Evolutionary conservation across 2,888 invertebrate genomes (phyloP).

Genomic region (Endotricha flammealis): DNA sequence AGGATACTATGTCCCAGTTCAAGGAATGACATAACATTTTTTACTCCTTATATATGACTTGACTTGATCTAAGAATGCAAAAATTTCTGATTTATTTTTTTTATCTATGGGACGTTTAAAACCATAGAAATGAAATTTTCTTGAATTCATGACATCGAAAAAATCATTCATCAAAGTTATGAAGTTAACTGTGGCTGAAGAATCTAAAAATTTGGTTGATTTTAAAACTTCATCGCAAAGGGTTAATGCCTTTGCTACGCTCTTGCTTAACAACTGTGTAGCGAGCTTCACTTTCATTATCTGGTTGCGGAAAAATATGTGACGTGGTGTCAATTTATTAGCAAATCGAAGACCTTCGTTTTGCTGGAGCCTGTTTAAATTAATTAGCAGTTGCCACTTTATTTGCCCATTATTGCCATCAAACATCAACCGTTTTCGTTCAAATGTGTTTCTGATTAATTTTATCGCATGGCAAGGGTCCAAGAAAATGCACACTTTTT

Average conservation of each 20-base stretch:
- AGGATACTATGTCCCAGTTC: too few relatives aligned
- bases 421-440: conserved; percentile 17
- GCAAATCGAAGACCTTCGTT: conserved; percentile 17
- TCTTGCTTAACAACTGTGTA: conserved; percentile 12
- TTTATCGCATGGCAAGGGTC: conserved; percentile 24
- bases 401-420: conserved; percentile 14
- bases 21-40: too few relatives aligned
- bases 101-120: not conserved
- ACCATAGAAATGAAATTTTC: conserved; percentile 8
- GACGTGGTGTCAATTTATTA: conserved; percentile 14
- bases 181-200: conserved; percentile 14
- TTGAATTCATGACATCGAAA: conserved; percentile 3
- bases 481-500: conserved; percentile 21
- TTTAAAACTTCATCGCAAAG: conserved; percentile 5
- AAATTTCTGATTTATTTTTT: conserved; percentile 1
- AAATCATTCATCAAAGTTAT: conserved; percentile 14
- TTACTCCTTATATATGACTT: conserved; percentile 1
- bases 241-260: conserved; percentile 15
- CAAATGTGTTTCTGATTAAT: conserved; percentile 22
- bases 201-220: too few relatives aligned
- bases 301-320: conserved; percentile 14
- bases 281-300: conserved; percentile 12
- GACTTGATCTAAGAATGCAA: not conserved
- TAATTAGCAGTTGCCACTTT: conserved; percentile 20
- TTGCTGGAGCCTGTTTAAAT: conserved; percentile 18